Evolutionary conservation across 2,113 vertebrate species (phyloP), one percentile per base, ranked within the genome.

Genomic region (Lophotis ruficrista): DNA sequence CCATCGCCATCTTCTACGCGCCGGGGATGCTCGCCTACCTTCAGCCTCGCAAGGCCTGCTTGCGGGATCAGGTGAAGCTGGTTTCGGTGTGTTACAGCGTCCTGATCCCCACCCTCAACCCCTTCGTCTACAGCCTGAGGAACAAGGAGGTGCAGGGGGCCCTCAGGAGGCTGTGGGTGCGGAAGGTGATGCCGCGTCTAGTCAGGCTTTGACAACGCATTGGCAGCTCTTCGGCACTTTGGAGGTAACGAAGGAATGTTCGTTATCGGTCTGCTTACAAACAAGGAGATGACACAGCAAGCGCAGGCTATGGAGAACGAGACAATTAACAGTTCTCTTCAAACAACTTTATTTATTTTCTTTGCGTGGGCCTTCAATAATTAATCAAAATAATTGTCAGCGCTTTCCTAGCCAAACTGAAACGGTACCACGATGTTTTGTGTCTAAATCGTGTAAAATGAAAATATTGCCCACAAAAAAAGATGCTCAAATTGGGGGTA

Each of bases 51-150:
- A 31, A 28, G 12, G 57, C 19, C 2, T 54, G 73, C 31, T 53
- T 45, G 2, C 7, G 60, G 56, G 73, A 69, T 4, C 70, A 33
- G 56, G 66, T 76, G 3, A 91, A 76, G 60, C 35, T 94, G 56
- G 47, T 87, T n/a, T 79, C 94, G 1, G 47, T 15, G 9, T 73
- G 88, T 43, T 93, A 97, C 51, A 72, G 27, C 18, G 13, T 85
- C 71, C 57, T 97, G 16, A 94, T 87, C 21, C 95, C 96, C 62
- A 69, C 91, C 61, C 45, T 95, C 33, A 96, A 96, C 47, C 96
- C 96, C 9, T 58, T 96, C 41, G 68, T 93, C 45, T 95, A 94
- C 79, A 90, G 85, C 68, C 84, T 94, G 64, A 87, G 96, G 76
- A 95, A 96, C 61, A 43, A 68, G 27, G 93, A 92, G 35, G 87